Conservation (phyloP, 2,888 invertebrate species). For the Zeuzera pyrina region DNA sequence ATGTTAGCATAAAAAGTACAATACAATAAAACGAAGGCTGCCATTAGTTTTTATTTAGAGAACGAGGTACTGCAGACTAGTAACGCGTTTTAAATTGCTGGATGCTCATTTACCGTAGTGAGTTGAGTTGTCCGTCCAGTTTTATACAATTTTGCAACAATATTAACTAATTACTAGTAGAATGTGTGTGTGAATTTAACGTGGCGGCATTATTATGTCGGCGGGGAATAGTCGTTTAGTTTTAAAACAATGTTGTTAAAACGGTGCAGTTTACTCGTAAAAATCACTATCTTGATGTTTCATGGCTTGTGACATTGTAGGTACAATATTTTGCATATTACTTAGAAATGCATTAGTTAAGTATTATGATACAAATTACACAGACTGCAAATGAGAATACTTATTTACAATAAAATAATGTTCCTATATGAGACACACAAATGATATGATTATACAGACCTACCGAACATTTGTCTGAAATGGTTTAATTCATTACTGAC, state of each 20-base stretch:
- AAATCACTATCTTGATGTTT: neutral
- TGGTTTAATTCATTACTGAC: too few relatives aligned
- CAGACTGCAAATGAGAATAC: too few relatives aligned
- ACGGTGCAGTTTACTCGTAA: neutral
- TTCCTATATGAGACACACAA: too few relatives aligned
- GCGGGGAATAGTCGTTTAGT: slow-evolving; percentile 5
- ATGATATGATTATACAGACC: too few relatives aligned
- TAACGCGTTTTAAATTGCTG: slow-evolving; percentile 41
- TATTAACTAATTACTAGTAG: slow-evolving; percentile 11
- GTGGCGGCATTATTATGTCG: slow-evolving; percentile 16
- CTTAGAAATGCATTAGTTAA: too few relatives aligned
- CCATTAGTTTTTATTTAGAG: slow-evolving; percentile 32
- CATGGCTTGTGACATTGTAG: too few relatives aligned
- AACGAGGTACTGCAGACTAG: slow-evolving; percentile 26
- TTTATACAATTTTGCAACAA: slow-evolving; percentile 63
- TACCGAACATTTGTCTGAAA: too few relatives aligned
- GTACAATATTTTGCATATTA: too few relatives aligned
- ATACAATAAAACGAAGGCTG: slow-evolving; percentile 49
- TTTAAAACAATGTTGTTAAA: slow-evolving; percentile 7
- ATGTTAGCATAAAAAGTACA: slow-evolving; percentile 36
- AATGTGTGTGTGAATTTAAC: slow-evolving; percentile 26
- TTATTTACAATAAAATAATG: too few relatives aligned
- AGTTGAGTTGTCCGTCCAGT: slow-evolving; percentile 72
- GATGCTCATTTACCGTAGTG: slow-evolving; percentile 69
- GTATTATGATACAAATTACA: too few relatives aligned